Evolutionary conservation across 1,140 invertebrate genomes (phyloP), one percentile per base, ranked within the genome.

Genomic region (Aphelinus certus): DNA sequence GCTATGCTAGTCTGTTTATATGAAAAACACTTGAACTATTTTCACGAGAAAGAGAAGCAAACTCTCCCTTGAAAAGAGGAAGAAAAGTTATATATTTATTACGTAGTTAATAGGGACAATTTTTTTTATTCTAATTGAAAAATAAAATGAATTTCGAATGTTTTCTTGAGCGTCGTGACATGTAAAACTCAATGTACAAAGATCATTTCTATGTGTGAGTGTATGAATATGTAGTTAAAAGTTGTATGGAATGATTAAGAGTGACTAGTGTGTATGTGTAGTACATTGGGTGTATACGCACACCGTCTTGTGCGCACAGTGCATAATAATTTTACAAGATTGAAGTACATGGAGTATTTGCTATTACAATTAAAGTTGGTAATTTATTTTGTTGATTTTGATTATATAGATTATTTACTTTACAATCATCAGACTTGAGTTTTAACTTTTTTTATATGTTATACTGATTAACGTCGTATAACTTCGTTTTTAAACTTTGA

Each of bases 1-100:
- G 77, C 78, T 80, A 80, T 83, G 76, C 83, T 85, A 86, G 83
- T 85, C 82, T 78, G 68, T 80, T 71, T 62, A 76, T 73, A 55
- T 69, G 48, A 26, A 77, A 60, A 76, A 55, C 73, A 76, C 71
- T 75, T 71, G 72, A 75, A 73, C 76, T 80, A 76, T 77, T 78
- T 78, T 75, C 65, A 60, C 74, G 77, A 76, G 78, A 58, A 75
- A 64, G 57, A 49, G 56, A 63, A 56, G 56, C 53, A 51, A 48
- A 61, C 71, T 78, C 10, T 26, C 26, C n/a, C 70, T 62, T 63
- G 42, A 46, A 49, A 47, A 70, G 45, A 76, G 74, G 43, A 72
- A 58, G 74, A 81, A 77, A 78, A 79, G 72, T 80, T 80, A 81
- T 82, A 80, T 80, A 80, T 81, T 79, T 83, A 81, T 81, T 78